Conservation (phyloP, 2,888 invertebrate genomes). For the Cephalotes varians region DNA sequence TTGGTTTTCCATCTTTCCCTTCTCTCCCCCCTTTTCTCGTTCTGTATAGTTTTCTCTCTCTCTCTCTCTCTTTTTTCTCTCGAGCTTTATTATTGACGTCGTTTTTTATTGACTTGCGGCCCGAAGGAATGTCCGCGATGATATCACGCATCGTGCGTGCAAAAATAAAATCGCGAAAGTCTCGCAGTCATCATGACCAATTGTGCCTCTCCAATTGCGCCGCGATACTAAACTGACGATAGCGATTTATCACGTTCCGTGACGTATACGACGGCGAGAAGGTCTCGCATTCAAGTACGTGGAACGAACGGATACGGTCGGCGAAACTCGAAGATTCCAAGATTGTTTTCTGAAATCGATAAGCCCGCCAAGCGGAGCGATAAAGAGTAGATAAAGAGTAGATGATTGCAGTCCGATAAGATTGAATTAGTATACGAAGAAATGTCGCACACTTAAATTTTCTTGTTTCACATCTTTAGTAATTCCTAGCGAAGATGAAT, state of each 20-base stretch:
- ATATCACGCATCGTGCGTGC: conserved; percentile 10
- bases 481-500: neutral
- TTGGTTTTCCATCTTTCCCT: neutral
- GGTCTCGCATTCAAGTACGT: neutral
- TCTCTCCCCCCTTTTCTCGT: neutral
- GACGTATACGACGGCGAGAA: neutral
- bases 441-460: neutral
- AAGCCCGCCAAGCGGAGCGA: neutral
- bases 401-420: neutral
- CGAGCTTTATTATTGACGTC: neutral
- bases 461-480: neutral
- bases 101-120: conserved; percentile 23
- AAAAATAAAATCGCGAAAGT: conserved; percentile 51
- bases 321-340: neutral
- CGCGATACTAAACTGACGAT: neutral
- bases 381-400: neutral
- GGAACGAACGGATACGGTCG: no score
- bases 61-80: neutral
- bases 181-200: conserved; percentile 30
- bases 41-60: neutral
- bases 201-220: conserved; percentile 1
- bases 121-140: conserved; percentile 33
- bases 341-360: neutral
- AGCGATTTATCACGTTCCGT: conserved; percentile 6
- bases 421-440: neutral